A percentile compares a stretch with the other conserved stretches of the same genome.
Conservation (phyloP, 2,888 invertebrate species). For the Charanyca ferruginea region DNA sequence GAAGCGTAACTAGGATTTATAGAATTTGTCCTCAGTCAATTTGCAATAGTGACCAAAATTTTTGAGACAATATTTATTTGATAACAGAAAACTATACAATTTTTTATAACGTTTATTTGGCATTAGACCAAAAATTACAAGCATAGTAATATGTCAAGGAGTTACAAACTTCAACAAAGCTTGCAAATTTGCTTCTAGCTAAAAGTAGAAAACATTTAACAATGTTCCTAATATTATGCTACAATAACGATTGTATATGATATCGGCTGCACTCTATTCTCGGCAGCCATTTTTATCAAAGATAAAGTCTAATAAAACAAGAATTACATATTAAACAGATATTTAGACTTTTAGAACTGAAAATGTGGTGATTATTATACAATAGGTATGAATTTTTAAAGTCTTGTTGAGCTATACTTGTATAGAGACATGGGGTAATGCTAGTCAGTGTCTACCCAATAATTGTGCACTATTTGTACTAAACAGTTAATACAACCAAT, state of each 20-base stretch:
- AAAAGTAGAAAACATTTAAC: constrained; percentile 79
- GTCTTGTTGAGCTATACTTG: constrained; percentile 40
- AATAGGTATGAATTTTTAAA: constrained; percentile 33
- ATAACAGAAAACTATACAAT: constrained; percentile 17
- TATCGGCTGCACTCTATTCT: constrained; percentile 47
- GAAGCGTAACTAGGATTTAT: constrained; percentile 37
- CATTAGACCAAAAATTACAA: constrained; percentile 35
- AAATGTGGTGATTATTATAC: constrained; percentile 39
- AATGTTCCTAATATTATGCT: constrained; percentile 73
- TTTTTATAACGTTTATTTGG: constrained; percentile 18
- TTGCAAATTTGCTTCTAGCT: constrained; percentile 68
- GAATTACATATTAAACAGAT: constrained; percentile 46
- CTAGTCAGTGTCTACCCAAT: constrained; percentile 39
- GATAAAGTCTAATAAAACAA: constrained; percentile 54
- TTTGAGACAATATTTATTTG: constrained; percentile 2
- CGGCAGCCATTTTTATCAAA: constrained; percentile 63
- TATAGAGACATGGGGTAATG: constrained; percentile 31
- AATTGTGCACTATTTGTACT: constrained; percentile 67
- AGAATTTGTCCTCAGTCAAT: constrained; percentile 8
- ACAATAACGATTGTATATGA: constrained; percentile 68
- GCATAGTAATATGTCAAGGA: constrained; percentile 32
- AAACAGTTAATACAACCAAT: constrained; percentile 57
- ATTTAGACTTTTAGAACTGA: constrained; percentile 51
- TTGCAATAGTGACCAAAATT: constrained; percentile 22
- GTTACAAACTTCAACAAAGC: constrained; percentile 49